Evolutionary conservation across 2,888 invertebrate species (phyloP), one percentile per base, ranked within the genome.

Genomic region (Andrena chrysosceles): DNA sequence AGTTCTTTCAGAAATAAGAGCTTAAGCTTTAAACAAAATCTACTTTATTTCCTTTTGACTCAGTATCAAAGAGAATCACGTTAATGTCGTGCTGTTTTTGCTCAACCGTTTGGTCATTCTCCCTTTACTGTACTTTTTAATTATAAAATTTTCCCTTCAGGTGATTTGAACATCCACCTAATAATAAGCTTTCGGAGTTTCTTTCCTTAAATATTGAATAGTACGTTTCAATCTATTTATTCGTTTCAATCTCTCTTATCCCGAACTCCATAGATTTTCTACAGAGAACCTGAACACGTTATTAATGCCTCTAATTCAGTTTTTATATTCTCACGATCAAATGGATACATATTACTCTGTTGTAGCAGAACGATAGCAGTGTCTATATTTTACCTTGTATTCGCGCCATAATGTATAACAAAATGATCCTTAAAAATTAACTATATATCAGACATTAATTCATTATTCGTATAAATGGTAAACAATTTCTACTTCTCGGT

Each of bases 251-350:
- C 42, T 13, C 8, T 48, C 16, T 2, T 29, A 23, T 2, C 26
- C 52, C 42, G 4, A 31, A 4, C 5, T 16, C 20, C 10, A 8
- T 60, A 4, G 35, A 42, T 64, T 29, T 49, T 33, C 29, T 13
- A 10, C 35, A 20, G 26, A 31, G 20, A 54, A 63, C 20, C 20
- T 26, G 33, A 10, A 8, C 54, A 62, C 26, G n/a, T 69, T 76
- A 52, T 31, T 48, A 74, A 77, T 77, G 63, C 26, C 60, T n/a
- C 29, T 62, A 71, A 82, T 48, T 29, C 23, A 67, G 49, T 67
- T 71, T 35, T 42, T 42, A 70, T 85, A 90, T 91, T 90, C 89
- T 90, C 89, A 91, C 89, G 89, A 69, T 77, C 78, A 70, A 86
- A 71, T 85, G 79, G 86, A 42, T 42, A 42, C 3, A 42, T 2